Evolutionary conservation across 1,140 invertebrate species (phyloP), one percentile per base, ranked within the genome.

Genomic region (Bemisia tabaci): DNA sequence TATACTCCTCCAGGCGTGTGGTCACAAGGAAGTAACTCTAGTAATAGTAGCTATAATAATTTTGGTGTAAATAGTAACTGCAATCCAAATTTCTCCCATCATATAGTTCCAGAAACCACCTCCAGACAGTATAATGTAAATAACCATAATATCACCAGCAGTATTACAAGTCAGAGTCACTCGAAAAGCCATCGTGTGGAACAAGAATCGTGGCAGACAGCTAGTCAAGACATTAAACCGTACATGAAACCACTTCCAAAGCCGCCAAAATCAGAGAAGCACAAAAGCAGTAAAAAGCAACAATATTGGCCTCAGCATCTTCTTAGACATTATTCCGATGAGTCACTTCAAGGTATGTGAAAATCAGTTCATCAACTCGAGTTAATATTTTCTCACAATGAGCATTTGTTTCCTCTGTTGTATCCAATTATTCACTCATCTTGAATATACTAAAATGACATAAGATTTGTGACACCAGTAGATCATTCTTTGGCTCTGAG

Each of bases 301-400:
- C 63, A 61, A 12, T 23, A 22, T 2, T 68, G 75, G 68, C 74
- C 74, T 17, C 73, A 73, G 1, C 69, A 67, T 59, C 48, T 77
- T 26, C 79, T 81, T 22, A 71, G 84, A 25, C 84, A 85, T 63
- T 81, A 85, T 62, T 85, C 83, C 1, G 85, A 85, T 68, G 85
- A 87, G 72, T 85, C 83, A 71, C 70, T 86, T 12, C 82, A 81
- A 9, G 78, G 82, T 25, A 82, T 69, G 12, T 67, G 79, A 9
- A 65, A 48, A 48, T 48, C 17, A 9, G 33, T 48, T 48, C 59
- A 2, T 23, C 59, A 61, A 60, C 25, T 9, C n/a, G n/a, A n/a
- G n/a, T n/a, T n/a, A n/a, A n/a, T n/a, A n/a, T n/a, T n/a, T n/a
- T n/a, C n/a, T n/a, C n/a, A n/a, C n/a, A n/a, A n/a, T n/a, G n/a